Evolutionary conservation across 2,888 invertebrate genomes (phyloP).

Genomic region (Hirtodrosophila cameraria): DNA sequence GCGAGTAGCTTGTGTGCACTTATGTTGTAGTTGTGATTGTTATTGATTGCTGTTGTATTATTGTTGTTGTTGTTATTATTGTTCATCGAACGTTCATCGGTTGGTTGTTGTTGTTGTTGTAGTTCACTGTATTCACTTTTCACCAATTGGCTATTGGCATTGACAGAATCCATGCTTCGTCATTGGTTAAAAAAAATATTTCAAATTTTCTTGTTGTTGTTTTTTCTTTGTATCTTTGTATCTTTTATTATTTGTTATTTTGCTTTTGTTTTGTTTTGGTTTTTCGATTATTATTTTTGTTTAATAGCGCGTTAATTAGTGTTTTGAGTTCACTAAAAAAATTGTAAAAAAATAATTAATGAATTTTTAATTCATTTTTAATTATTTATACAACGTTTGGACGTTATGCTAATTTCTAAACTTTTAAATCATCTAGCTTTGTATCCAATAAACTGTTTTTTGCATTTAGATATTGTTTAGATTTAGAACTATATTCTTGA

Average conservation of each 20-base stretch:
- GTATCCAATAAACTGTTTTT: no score
- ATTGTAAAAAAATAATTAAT: slow-evolving; percentile 59
- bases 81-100: slow-evolving; percentile 67
- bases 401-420: slow-evolving; percentile 19
- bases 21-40: slow-evolving; percentile 47
- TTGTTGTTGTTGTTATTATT: slow-evolving; percentile 56
- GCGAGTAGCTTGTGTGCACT: slow-evolving; percentile 45
- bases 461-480: no score
- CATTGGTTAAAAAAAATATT: slow-evolving; percentile 62
- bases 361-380: slow-evolving; percentile 74
- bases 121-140: slow-evolving; percentile 85
- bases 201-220: slow-evolving; percentile 23
- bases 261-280: slow-evolving; percentile 17
- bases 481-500: no score
- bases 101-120: slow-evolving; percentile 46
- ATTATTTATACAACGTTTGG: slow-evolving; percentile 51
- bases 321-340: slow-evolving; percentile 49
- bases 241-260: no score
- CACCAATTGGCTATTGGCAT: slow-evolving; percentile 85
- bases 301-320: slow-evolving; percentile 25
- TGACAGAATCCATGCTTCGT: slow-evolving; percentile 86
- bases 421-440: no score
- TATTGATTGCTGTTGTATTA: slow-evolving; percentile 31
- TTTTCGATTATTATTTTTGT: slow-evolving; percentile 22
- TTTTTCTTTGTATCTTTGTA: no score